A percentile compares a stretch with the other conserved stretches of the same genome.
phyloP scores from a whole-genome alignment of 2,797 vertebrate species.

The Halcyon leucocephala region DNA sequence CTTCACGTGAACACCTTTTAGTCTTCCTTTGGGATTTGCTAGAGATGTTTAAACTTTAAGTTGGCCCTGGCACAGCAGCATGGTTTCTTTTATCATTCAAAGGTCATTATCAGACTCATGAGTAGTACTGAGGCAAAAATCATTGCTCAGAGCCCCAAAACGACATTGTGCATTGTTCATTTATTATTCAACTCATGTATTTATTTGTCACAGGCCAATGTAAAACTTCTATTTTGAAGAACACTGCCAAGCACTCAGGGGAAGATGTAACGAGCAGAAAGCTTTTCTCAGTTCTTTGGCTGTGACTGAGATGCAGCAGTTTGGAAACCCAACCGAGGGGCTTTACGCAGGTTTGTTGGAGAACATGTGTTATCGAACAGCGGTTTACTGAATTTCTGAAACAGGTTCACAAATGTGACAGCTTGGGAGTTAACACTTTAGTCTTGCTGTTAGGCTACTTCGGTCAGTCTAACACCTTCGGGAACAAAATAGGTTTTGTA shows the following conservation, averaged over 20 bases:
- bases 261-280: not conserved
- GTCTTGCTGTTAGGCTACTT: not conserved
- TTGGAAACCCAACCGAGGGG: fast-evolving
- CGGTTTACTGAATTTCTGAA: not conserved
- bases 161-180: not conserved
- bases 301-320: not conserved
- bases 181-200: not conserved
- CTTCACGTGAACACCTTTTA: not conserved
- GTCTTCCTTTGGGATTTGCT: not conserved
- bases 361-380: not conserved
- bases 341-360: not conserved
- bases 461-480: not conserved
- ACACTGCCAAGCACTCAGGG: not conserved
- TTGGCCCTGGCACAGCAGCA: not conserved
- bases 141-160: not conserved
- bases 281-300: not conserved
- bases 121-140: not conserved
- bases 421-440: not conserved
- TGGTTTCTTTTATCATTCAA: not conserved
- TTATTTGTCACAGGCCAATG: not conserved
- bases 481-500: not conserved
- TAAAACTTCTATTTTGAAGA: not conserved
- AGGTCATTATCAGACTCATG: not conserved
- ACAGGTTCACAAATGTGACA: not conserved
- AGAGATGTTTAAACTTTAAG: not conserved